Conservation (phyloP, 1,140 invertebrate species). For the Piezodorus guildinii region DNA sequence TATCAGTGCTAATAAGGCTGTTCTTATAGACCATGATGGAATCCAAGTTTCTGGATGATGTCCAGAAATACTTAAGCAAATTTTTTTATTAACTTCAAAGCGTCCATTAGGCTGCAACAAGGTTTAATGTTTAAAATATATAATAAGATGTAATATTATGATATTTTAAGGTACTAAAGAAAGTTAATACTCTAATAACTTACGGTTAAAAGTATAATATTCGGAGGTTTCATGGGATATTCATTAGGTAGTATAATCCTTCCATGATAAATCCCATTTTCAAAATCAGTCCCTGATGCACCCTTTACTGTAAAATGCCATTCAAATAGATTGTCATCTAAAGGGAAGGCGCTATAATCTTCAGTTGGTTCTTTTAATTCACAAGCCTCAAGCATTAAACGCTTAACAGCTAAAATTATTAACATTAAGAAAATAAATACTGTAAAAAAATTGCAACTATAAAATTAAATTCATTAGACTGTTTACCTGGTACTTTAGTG, state of each 20-base stretch:
- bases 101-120: conserved; percentile 76
- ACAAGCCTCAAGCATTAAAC: conserved; percentile 83
- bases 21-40: conserved; percentile 91
- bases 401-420: conserved; percentile 65
- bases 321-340: conserved; percentile 94
- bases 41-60: conserved; percentile 96
- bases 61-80: conserved; percentile 93
- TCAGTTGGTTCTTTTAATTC: conserved; percentile 77
- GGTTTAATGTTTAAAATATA: conserved; percentile 17
- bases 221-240: conserved; percentile 96
- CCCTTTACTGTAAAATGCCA: conserved; percentile 96
- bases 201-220: conserved; percentile 86
- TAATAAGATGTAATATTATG: no score
- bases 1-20: conserved; percentile 82
- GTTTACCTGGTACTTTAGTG: conserved; percentile 28
- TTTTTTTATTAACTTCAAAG: conserved; percentile 90
- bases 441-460: conserved; percentile 8
- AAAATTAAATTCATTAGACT: conserved; percentile 10
- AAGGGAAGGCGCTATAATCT: conserved; percentile 78
- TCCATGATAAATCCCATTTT: conserved; percentile 82
- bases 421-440: not conserved
- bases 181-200: conserved; percentile 28
- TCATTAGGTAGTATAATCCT: conserved; percentile 81
- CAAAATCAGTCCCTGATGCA: conserved; percentile 75
- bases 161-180: no score